A percentile compares a stretch with the other conserved stretches of the same genome.
Conservation (phyloP, 2,888 invertebrate species). For the Venusia cambrica region DNA sequence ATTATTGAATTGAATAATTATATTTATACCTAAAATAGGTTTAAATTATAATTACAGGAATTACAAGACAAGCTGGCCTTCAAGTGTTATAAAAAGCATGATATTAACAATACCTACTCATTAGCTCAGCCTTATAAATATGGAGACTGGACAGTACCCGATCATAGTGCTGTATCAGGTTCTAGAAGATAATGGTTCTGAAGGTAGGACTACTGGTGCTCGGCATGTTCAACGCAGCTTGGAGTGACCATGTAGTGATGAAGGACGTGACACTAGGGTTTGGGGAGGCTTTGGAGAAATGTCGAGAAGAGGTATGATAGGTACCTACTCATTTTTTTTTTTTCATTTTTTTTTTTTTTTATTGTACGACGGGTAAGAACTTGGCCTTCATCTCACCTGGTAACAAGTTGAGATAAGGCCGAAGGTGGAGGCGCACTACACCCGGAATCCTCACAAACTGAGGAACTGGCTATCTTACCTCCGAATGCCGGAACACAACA, state of each 20-base stretch:
- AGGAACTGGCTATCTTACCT: no score
- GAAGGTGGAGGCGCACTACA: no score
- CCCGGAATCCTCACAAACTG: no score
- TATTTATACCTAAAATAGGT: no score
- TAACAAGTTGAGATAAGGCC: no score
- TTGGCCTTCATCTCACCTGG: no score
- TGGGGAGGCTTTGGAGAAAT: constrained; percentile 64
- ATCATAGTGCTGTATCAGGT: constrained; percentile 4
- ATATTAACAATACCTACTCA: constrained; percentile 10
- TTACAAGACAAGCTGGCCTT: no score
- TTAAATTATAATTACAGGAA: no score
- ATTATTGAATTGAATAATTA: no score
- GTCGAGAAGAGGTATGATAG: constrained; percentile 57
- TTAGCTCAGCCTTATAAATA: constrained; percentile 12
- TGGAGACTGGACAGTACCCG: neutral
- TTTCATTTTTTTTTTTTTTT: no score
- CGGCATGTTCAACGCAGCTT: constrained; percentile 19
- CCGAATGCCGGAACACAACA: no score
- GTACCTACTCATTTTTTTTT: neutral
- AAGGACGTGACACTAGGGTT: constrained; percentile 73
- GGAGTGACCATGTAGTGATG: constrained; percentile 52
- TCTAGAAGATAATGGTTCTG: constrained; percentile 14
- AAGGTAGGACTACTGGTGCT: constrained; percentile 22
- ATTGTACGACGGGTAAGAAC: no score
- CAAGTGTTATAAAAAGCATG: constrained; percentile 1